phyloP scores from a whole-genome alignment of 2,888 invertebrate genomes.

The Sericinus montela region DNA sequence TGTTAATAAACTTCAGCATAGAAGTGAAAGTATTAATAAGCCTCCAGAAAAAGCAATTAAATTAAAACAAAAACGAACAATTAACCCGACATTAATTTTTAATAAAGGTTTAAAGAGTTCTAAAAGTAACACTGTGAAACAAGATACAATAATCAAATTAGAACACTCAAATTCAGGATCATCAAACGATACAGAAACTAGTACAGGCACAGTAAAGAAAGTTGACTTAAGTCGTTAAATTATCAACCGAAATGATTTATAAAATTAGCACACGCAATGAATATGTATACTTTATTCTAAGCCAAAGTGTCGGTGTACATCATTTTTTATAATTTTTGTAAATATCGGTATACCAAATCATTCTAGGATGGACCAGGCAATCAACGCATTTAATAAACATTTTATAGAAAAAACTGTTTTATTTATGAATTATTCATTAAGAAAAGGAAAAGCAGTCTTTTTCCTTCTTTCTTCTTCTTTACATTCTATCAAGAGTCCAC shows the following conservation, averaged over 20 bases:
- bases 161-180: constrained; percentile 80
- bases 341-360: no score
- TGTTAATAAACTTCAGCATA: constrained; percentile 59
- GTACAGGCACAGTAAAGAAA: constrained; percentile 70
- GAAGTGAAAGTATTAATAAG: constrained; percentile 65
- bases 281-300: no score
- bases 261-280: constrained; percentile 23
- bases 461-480: no score
- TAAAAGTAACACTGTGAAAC: constrained; percentile 39
- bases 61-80: constrained; percentile 53
- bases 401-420: no score
- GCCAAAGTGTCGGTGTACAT: no score
- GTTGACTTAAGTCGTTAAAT: constrained; percentile 52
- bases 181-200: constrained; percentile 75
- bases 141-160: constrained; percentile 43
- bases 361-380: no score
- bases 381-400: no score
- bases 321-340: no score
- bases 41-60: constrained; percentile 67
- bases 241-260: no score
- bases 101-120: constrained; percentile 42
- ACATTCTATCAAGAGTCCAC: no score
- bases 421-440: no score
- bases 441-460: no score
- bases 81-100: constrained; percentile 49